Evolutionary conservation across 2,797 vertebrate species (phyloP).

Genomic region (Karalla daura): DNA sequence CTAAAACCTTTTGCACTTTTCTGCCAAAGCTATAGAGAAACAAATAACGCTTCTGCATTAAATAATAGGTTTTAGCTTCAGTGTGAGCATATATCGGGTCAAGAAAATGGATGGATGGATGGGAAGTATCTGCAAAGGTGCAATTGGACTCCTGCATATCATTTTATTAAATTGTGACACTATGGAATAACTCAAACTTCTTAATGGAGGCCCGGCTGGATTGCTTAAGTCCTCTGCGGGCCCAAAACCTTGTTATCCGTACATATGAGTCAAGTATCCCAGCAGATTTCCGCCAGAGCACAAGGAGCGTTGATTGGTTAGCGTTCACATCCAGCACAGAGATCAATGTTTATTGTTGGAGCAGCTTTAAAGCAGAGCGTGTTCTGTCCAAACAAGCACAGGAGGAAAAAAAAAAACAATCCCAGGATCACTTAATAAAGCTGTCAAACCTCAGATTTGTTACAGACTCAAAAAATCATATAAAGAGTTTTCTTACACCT

Average conservation of each 20-base stretch:
- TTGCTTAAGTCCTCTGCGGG: constrained; percentile 26
- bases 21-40: constrained; percentile 4
- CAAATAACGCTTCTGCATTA: neutral
- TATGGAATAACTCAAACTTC: constrained; percentile 17
- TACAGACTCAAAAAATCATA: constrained; percentile 32
- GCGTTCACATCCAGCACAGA: constrained; percentile 44
- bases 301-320: constrained; percentile 58
- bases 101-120: too few species aligned
- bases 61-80: too few species aligned
- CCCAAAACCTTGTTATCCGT: constrained; percentile 40
- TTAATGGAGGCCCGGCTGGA: constrained; percentile 18
- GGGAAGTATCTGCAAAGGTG: neutral
- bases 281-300: constrained; percentile 30
- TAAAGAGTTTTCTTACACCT: neutral
- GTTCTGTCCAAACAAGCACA: constrained; percentile 79
- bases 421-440: constrained; percentile 83
- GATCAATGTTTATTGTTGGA: constrained; percentile 77
- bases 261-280: constrained; percentile 33
- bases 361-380: constrained; percentile 78
- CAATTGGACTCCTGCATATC: neutral
- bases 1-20: neutral
- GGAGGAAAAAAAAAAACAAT: constrained; percentile 77
- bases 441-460: constrained; percentile 83
- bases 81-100: too few species aligned
- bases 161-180: constrained; percentile 18